These are phyloP conservation scores for Scelioninae gen. 1 DNA, from an alignment of 2,888 invertebrate species.

Conservation along the genomic window DNA sequence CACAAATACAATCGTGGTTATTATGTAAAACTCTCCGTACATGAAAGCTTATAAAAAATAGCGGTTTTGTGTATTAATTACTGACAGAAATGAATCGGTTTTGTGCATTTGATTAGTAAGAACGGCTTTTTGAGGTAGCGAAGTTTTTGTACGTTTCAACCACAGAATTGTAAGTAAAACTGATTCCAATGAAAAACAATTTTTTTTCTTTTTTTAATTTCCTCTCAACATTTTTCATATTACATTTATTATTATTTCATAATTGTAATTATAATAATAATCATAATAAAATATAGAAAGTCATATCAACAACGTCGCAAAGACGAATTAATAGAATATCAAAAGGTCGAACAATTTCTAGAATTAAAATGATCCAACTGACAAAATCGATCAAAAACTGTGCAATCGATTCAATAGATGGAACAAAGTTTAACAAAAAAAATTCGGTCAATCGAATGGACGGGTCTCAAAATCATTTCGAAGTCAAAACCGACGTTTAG, in stretches of 20 bases:
- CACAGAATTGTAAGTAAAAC: slow-evolving; percentile 9
- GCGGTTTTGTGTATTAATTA: slow-evolving; percentile 1
- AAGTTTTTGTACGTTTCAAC: slow-evolving; percentile 45
- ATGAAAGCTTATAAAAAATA: slow-evolving; percentile 48
- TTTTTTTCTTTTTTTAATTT: background rate
- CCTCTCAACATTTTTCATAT: background rate
- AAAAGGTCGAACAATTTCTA: slow-evolving; percentile 39
- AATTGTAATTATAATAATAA: slow-evolving; percentile 12
- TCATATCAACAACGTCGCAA: slow-evolving; percentile 42
- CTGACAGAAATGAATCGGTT: slow-evolving; percentile 12
- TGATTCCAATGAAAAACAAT: background rate
- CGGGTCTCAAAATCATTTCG: too few relatives aligned
- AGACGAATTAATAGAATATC: slow-evolving; percentile 51
- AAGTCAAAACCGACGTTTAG: too few relatives aligned
- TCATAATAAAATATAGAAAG: slow-evolving; percentile 47
- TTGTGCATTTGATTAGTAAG: slow-evolving; percentile 39
- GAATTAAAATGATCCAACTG: slow-evolving; percentile 26
- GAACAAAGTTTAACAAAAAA: background rate
- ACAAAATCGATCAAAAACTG: slow-evolving; percentile 41
- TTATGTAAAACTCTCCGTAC: slow-evolving; percentile 27
- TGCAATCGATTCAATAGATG: slow-evolving; percentile 24
- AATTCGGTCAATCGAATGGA: too few relatives aligned
- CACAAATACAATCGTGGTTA: slow-evolving; percentile 45
- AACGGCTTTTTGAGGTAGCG: slow-evolving; percentile 48
- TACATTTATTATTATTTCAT: background rate